phyloP scores from a whole-genome alignment of 37 sponge, comb jelly and placozoan species.

The Beroe forskalii region DNA sequence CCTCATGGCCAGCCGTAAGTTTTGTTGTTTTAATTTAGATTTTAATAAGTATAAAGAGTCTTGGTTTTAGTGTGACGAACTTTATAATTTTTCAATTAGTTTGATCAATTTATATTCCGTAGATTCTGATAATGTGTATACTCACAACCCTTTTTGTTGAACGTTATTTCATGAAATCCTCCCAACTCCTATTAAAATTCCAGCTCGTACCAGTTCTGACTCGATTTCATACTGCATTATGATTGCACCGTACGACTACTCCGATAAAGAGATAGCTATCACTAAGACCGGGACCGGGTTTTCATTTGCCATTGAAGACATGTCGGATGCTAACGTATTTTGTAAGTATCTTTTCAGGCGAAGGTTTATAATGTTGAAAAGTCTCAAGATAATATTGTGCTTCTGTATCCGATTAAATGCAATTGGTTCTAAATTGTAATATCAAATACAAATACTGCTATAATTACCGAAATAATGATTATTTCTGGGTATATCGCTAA shows the following conservation, averaged over 20 bases:
- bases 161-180: background rate
- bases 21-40: no score
- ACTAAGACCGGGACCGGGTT: background rate
- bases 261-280: background rate
- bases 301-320: background rate
- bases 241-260: background rate
- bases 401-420: background rate
- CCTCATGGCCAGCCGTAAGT: no score
- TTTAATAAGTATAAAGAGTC: no score
- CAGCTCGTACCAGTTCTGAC: no score
- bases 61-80: background rate
- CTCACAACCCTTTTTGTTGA: background rate
- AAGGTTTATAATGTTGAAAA: background rate
- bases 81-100: background rate
- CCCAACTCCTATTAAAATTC: background rate
- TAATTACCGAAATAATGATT: no score
- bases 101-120: no score
- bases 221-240: background rate
- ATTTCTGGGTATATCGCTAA: no score
- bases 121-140: background rate
- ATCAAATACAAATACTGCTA: background rate
- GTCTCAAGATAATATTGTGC: background rate
- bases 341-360: conserved; percentile 6
- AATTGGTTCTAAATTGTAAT: background rate
- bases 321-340: background rate